These are phyloP conservation scores for Microctonus hyperodae DNA, from an alignment of 2,888 invertebrate species.

Conservation along the genomic window DNA sequence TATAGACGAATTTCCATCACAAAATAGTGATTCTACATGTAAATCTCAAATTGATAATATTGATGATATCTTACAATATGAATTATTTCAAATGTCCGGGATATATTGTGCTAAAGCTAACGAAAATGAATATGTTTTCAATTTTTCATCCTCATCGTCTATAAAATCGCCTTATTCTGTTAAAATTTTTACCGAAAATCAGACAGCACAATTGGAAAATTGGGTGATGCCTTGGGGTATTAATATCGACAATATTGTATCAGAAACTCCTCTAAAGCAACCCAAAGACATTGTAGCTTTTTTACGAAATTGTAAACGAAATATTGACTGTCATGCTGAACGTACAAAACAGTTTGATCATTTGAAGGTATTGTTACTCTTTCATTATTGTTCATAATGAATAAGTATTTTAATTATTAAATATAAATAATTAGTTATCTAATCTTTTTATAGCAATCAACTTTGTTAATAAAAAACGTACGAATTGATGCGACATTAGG, in stretches of 20 bases:
- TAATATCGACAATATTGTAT: slow-evolving; percentile 38
- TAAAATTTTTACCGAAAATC: slow-evolving; percentile 38
- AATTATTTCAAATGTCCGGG: slow-evolving; percentile 43
- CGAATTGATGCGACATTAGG: slow-evolving; percentile 38
- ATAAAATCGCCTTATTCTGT: slow-evolving; percentile 30
- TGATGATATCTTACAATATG: slow-evolving; percentile 21
- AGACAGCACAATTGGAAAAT: slow-evolving; percentile 40
- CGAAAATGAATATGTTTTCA: slow-evolving; percentile 39
- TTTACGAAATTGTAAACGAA: slow-evolving; percentile 41
- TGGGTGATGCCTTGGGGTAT: slow-evolving; percentile 48
- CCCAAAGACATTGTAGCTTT: slow-evolving; percentile 36
- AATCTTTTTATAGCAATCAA: slow-evolving; percentile 30
- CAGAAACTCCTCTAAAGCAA: slow-evolving; percentile 36
- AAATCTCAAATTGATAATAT: slow-evolving; percentile 1
- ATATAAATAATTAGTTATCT: slow-evolving; percentile 1
- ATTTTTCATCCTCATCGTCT: slow-evolving; percentile 34
- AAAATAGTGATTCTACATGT: background rate
- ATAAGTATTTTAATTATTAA: background rate
- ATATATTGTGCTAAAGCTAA: slow-evolving; percentile 39
- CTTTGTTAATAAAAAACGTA: slow-evolving; percentile 32
- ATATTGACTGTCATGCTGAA: slow-evolving; percentile 40
- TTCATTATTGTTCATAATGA: background rate
- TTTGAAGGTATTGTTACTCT: slow-evolving; percentile 37
- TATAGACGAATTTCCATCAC: background rate
- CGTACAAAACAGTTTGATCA: slow-evolving; percentile 41